These are phyloP conservation scores for Machimus rusticus DNA, from an alignment of 2,888 invertebrate genomes.

Conservation along the genomic window DNA sequence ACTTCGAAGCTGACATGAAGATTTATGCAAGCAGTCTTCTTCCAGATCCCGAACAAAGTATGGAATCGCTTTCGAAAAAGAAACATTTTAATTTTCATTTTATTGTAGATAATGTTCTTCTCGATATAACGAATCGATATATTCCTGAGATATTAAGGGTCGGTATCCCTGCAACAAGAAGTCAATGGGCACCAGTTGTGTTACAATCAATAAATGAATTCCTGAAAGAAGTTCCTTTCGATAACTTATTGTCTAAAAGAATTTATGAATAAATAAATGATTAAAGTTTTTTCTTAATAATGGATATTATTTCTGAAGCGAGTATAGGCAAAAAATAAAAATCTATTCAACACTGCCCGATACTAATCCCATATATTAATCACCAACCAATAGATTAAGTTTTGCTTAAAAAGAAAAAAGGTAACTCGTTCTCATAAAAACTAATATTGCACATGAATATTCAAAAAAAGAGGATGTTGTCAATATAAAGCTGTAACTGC, in stretches of 20 bases:
- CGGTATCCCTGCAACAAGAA: constrained; percentile 63
- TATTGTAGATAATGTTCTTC: constrained; percentile 55
- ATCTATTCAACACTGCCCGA: too few species aligned
- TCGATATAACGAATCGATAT: constrained; percentile 67
- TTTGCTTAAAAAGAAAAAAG: too few species aligned
- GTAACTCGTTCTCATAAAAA: too few species aligned
- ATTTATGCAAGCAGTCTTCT: constrained; percentile 69
- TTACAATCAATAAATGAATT: constrained; percentile 57
- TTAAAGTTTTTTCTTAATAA: not conserved
- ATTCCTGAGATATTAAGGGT: constrained; percentile 66
- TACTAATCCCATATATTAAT: too few species aligned
- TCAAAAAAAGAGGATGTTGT: not conserved
- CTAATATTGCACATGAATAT: not conserved
- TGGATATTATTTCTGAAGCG: not conserved
- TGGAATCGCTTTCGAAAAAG: not conserved
- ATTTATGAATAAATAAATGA: not conserved
- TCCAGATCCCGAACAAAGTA: constrained; percentile 72
- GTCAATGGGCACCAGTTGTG: constrained; percentile 58
- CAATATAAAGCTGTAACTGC: not conserved
- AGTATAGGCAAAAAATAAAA: not conserved
- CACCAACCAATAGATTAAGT: too few species aligned
- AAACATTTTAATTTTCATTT: not conserved
- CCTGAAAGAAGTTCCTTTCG: constrained; percentile 58
- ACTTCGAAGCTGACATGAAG: constrained; percentile 71
- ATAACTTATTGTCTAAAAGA: constrained; percentile 49